Evolutionary conservation across 2,113 vertebrate genomes (phyloP).

Genomic region (Pelobates fuscus): DNA sequence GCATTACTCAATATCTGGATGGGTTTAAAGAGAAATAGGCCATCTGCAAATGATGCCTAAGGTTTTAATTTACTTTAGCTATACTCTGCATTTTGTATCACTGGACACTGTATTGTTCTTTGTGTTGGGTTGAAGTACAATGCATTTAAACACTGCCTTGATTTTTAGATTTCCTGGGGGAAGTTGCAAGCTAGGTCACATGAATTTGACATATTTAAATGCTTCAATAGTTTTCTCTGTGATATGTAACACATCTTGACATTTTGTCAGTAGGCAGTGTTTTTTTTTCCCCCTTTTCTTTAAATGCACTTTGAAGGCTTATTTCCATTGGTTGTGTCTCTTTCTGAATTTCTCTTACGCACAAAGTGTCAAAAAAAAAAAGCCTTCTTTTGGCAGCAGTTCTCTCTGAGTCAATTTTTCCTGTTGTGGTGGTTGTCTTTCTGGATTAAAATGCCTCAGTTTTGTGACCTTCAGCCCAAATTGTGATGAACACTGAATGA

Average conservation of each 20-base stretch:
- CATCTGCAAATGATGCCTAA: no score
- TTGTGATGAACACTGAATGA: constrained; percentile 57
- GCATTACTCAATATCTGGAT: no score
- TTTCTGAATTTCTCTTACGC: constrained; percentile 7
- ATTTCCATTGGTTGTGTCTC: neutral
- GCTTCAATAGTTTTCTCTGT: neutral
- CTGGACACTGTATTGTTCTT: no score
- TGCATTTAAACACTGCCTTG: no score
- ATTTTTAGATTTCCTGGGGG: neutral
- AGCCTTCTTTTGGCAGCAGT: constrained; percentile 34
- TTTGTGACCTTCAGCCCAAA: constrained; percentile 47
- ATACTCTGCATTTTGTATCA: no score
- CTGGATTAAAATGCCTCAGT: constrained; percentile 54
- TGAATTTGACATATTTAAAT: constrained; percentile 17
- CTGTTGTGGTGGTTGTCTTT: constrained; percentile 46
- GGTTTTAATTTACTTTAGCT: no score
- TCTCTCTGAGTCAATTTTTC: constrained; percentile 41
- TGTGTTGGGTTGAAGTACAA: no score
- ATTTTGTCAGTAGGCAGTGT: neutral
- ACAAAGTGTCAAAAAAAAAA: neutral
- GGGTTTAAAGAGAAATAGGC: no score
- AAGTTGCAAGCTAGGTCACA: neutral
- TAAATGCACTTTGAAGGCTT: no score
- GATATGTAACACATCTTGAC: neutral
- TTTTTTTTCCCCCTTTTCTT: neutral